phyloP scores from a whole-genome alignment of 2,797 vertebrate species.

The Strix occidentalis region DNA sequence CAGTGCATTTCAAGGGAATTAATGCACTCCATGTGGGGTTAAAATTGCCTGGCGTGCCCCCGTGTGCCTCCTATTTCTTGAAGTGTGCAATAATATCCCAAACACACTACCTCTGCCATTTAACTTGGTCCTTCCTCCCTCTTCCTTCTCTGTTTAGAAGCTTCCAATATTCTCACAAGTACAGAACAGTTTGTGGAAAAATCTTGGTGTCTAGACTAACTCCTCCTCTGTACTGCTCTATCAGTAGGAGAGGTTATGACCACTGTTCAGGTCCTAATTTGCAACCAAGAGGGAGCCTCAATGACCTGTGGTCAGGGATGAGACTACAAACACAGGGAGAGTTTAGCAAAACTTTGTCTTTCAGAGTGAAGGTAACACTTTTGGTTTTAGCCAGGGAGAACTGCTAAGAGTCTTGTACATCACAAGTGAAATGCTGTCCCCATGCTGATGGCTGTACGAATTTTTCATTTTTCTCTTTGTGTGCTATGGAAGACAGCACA shows the following conservation, averaged over 20 bases:
- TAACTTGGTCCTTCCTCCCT: not conserved
- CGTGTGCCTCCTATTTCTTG: not conserved
- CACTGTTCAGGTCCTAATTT: not conserved
- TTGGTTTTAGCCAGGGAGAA: not conserved
- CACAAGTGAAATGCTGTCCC: not conserved
- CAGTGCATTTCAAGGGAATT: not conserved
- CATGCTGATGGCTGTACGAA: rapidly evolving
- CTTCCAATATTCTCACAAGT: not conserved
- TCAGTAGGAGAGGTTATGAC: not conserved
- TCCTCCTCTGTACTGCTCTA: not conserved
- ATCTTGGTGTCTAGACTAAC: not conserved
- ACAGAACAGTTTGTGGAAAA: not conserved
- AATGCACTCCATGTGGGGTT: not conserved
- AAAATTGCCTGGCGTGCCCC: not conserved
- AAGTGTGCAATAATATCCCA: not conserved
- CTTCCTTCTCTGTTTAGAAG: not conserved
- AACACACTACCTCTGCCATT: not conserved
- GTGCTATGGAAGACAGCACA: not conserved
- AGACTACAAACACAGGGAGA: not conserved
- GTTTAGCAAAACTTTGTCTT: not conserved
- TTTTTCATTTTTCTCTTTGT: not conserved
- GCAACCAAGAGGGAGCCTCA: not conserved
- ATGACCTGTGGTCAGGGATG: rapidly evolving
- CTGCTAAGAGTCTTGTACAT: not conserved
- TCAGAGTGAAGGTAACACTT: not conserved